Conservation (phyloP, 2,888 invertebrate genomes). For the Dioctria linearis region DNA sequence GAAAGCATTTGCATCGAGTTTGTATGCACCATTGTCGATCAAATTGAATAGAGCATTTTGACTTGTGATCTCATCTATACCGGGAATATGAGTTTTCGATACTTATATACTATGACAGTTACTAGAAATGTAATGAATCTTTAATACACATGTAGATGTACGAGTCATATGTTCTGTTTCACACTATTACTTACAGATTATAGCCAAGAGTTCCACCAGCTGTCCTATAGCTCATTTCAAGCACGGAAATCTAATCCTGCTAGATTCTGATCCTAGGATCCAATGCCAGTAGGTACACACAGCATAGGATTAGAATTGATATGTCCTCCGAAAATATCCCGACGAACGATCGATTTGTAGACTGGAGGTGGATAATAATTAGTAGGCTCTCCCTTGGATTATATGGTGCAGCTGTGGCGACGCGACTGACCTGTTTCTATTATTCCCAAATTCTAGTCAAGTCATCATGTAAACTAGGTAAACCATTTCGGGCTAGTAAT, state of each 20-base stretch:
- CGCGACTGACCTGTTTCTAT: too few species aligned
- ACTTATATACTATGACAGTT: conserved; percentile 64
- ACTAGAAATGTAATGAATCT: conserved; percentile 58
- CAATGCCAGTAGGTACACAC: background rate
- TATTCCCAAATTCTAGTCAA: too few species aligned
- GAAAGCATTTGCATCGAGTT: conserved; percentile 62
- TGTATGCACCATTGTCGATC: conserved; percentile 60
- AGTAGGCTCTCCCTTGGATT: too few species aligned
- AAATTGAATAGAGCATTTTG: conserved; percentile 62
- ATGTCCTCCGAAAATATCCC: conserved; percentile 54
- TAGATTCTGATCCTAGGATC: conserved; percentile 45
- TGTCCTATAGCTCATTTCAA: conserved; percentile 29
- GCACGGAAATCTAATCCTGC: conserved; percentile 26
- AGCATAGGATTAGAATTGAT: conserved; percentile 40
- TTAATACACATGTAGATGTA: too few species aligned
- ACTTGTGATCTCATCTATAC: conserved; percentile 60
- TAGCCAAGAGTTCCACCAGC: conserved; percentile 29
- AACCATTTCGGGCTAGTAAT: too few species aligned
- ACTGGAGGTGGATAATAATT: too few species aligned
- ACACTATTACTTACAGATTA: conserved; percentile 48
- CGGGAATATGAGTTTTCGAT: conserved; percentile 63
- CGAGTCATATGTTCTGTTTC: too few species aligned
- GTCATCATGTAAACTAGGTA: too few species aligned
- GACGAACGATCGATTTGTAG: background rate
- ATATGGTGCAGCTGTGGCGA: too few species aligned